These are phyloP conservation scores for Baccha elongata DNA, from an alignment of 2,888 invertebrate species.

Conservation along the genomic window DNA sequence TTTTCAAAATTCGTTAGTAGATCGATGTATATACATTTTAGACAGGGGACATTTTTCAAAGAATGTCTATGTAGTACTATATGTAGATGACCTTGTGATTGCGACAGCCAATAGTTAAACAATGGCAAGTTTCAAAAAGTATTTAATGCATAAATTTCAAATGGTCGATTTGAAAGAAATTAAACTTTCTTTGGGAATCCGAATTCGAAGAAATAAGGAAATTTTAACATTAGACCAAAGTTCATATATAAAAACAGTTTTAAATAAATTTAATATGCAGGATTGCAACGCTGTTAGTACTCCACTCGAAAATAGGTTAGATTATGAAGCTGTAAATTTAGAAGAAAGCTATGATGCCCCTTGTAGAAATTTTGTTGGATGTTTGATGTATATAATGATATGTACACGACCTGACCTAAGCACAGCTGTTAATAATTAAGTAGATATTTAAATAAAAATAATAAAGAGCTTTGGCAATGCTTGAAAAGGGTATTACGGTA, in stretches of 20 bases:
- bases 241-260: conserved; percentile 27
- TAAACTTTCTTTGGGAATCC: conserved; percentile 57
- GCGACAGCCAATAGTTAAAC: conserved; percentile 65
- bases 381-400: conserved; percentile 70
- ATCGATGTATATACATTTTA: conserved; percentile 70
- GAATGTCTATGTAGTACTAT: conserved; percentile 74
- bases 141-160: conserved; percentile 63
- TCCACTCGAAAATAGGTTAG: conserved; percentile 74
- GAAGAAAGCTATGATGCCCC: conserved; percentile 73
- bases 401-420: conserved; percentile 67
- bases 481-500: conserved; percentile 41
- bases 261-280: conserved; percentile 57
- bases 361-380: conserved; percentile 67
- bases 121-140: conserved; percentile 63
- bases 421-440: conserved; percentile 67
- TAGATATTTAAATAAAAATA: conserved; percentile 74
- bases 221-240: conserved; percentile 42
- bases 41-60: conserved; percentile 68
- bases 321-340: conserved; percentile 74
- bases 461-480: conserved; percentile 64
- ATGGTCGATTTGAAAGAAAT: conserved; percentile 60
- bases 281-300: conserved; percentile 60
- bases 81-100: conserved; percentile 75
- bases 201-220: conserved; percentile 50
- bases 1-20: conserved; percentile 64